Evolutionary conservation across 2,888 invertebrate species (phyloP), one percentile per base, ranked within the genome.

Genomic region (Cynaeus angustus): DNA sequence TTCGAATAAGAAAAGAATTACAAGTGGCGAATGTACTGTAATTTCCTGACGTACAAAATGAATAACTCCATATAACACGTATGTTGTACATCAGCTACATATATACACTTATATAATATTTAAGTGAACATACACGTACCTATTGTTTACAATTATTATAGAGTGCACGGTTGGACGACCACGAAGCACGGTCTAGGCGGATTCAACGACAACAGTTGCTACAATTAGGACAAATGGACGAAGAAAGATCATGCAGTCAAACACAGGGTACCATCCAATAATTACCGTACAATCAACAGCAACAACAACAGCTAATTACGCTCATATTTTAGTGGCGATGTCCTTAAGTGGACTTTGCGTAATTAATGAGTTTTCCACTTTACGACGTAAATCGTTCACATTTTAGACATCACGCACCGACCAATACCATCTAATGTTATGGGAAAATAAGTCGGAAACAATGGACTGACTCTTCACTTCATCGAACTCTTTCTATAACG

Each of bases 81-180:
- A 71, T 70, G 58, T 66, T 65, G 16, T 66, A 21, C 66, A 69
- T 67, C 14, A 33, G 37, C 38, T 8, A n/a, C 56, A 71, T 56
- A 68, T 70, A 75, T 68, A 69, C 70, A 73, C 68, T 61, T 61
- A 61, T 61, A 48, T 61, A 61, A 65, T 55, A 66, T 61, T 61
- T 64, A 68, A 53, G 56, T 46, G 53, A 65, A 69, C 70, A 65
- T 67, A 59, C 68, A 68, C 48, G 72, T 67, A 73, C 64, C 74
- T 75, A 75, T 75, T 78, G 75, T 76, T 76, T 72, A 76, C 75
- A 78, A 78, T 77, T 77, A 61, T 61, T 61, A 78, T 71, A 78
- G 68, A 75, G 71, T 78, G 76, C 77, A 78, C 72, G 78, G 75
- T 77, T 75, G 72, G 74, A 65, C 73, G 73, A 73, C 59, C 76